Evolutionary conservation across 2,113 vertebrate species (phyloP).

Genomic region (Leptobrachium ailaonicum): DNA sequence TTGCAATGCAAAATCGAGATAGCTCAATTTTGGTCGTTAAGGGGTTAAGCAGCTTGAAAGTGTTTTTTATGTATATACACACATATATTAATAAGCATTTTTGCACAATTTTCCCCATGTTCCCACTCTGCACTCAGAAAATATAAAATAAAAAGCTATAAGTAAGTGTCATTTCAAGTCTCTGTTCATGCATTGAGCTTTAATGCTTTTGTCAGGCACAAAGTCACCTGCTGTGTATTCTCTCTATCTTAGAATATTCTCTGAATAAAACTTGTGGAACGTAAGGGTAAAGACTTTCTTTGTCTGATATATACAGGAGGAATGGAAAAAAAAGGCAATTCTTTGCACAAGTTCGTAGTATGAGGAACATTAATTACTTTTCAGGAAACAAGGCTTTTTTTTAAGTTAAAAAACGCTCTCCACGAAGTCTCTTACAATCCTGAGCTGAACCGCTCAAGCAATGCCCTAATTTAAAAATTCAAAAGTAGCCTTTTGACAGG

Average conservation of each 20-base stretch:
- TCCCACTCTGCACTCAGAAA: too few species aligned
- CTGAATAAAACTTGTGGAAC: not conserved
- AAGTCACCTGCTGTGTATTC: not conserved
- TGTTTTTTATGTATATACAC: too few species aligned
- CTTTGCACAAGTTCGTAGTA: not conserved
- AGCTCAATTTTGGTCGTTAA: too few species aligned
- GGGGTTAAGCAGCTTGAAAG: too few species aligned
- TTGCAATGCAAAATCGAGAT: too few species aligned
- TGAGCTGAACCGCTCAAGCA: not conserved
- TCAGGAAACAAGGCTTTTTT: not conserved
- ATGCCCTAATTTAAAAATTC: not conserved
- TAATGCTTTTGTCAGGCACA: constrained; percentile 14
- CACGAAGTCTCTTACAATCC: not conserved
- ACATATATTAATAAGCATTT: not conserved
- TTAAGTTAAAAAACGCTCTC: not conserved
- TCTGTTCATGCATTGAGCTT: not conserved
- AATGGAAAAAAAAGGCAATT: not conserved
- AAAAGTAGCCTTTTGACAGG: not conserved
- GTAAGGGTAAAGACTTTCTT: constrained; percentile 4
- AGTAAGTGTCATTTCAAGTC: not conserved
- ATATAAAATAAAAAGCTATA: not conserved
- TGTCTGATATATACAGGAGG: not conserved
- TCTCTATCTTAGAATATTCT: constrained; percentile 4
- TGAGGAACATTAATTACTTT: not conserved
- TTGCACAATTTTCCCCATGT: too few species aligned